Percentiles rank a stretch among this genome's conserved stretches.
Evolutionary conservation across 2,888 invertebrate species (phyloP).

Genomic region (Ptychoptera albimana): DNA sequence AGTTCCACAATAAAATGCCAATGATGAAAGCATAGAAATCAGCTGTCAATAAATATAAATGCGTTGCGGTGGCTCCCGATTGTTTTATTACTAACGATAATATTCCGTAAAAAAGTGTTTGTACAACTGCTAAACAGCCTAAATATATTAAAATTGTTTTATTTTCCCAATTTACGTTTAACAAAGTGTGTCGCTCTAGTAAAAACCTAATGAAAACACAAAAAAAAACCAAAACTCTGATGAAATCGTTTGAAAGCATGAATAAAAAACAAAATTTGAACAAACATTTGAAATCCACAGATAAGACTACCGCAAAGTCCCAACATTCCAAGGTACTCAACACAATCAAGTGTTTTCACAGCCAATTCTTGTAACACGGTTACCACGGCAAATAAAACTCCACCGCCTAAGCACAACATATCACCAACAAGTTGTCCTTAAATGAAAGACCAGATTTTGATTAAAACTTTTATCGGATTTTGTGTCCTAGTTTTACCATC

Average conservation of each 20-base stretch:
- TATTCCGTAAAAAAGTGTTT: slow-evolving; percentile 59
- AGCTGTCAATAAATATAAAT: slow-evolving; percentile 64
- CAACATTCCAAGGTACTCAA: slow-evolving; percentile 67
- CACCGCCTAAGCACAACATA: slow-evolving; percentile 62
- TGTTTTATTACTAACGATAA: slow-evolving; percentile 59
- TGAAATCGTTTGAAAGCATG: no score
- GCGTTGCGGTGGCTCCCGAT: slow-evolving; percentile 69
- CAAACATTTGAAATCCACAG: slow-evolving; percentile 57
- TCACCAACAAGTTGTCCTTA: slow-evolving; percentile 68
- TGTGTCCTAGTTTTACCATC: slow-evolving; percentile 1
- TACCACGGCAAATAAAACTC: slow-evolving; percentile 60
- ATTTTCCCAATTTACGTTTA: slow-evolving; percentile 45
- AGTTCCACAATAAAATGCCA: slow-evolving; percentile 65
- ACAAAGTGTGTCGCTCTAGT: slow-evolving; percentile 52
- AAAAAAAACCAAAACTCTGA: no score
- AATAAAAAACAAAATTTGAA: no score
- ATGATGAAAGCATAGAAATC: slow-evolving; percentile 72
- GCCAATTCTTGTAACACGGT: slow-evolving; percentile 71
- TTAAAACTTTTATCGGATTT: no score
- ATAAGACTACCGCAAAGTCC: slow-evolving; percentile 66
- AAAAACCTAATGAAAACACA: slow-evolving; percentile 25
- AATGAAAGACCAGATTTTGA: no score
- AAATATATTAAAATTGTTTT: slow-evolving; percentile 42
- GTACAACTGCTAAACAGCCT: slow-evolving; percentile 47
- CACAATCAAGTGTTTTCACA: slow-evolving; percentile 57